A percentile compares a stretch with the other conserved stretches of the same genome.
Conservation (phyloP, 2,113 vertebrate species). For the Lonchura striata region DNA sequence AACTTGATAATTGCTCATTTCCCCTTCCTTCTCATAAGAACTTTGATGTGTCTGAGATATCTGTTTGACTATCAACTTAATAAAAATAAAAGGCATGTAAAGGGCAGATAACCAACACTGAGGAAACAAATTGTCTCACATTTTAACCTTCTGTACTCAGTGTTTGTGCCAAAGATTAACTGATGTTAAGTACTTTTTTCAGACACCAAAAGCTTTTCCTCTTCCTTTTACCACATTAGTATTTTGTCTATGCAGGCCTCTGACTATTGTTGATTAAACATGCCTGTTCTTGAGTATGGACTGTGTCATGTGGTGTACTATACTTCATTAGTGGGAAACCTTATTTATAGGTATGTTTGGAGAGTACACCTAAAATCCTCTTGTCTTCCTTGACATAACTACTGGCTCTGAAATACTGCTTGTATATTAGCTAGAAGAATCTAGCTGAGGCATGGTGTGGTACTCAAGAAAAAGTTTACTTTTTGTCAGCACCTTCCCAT, state of each 20-base stretch:
- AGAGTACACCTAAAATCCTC: neutral
- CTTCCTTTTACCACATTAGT: neutral
- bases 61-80: neutral
- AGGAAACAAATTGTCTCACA: neutral
- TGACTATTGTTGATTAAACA: neutral
- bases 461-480: neutral
- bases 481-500: neutral
- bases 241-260: neutral
- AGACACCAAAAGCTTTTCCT: conserved; percentile 7
- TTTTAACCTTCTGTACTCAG: conserved; percentile 42
- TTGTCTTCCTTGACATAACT: neutral
- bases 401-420: neutral
- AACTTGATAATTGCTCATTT: conserved; percentile 49
- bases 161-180: neutral
- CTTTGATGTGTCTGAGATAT: conserved; percentile 35
- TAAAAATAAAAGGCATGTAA: neutral
- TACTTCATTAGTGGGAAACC: neutral
- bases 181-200: neutral
- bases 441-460: neutral
- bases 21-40: conserved; percentile 1
- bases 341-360: neutral
- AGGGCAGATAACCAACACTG: neutral
- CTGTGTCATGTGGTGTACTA: neutral
- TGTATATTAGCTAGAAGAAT: neutral
- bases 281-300: neutral